Evolutionary conservation across 2,113 vertebrate genomes (phyloP), one percentile per base, ranked within the genome.

Genomic region (Brienomyrus brachyistius): DNA sequence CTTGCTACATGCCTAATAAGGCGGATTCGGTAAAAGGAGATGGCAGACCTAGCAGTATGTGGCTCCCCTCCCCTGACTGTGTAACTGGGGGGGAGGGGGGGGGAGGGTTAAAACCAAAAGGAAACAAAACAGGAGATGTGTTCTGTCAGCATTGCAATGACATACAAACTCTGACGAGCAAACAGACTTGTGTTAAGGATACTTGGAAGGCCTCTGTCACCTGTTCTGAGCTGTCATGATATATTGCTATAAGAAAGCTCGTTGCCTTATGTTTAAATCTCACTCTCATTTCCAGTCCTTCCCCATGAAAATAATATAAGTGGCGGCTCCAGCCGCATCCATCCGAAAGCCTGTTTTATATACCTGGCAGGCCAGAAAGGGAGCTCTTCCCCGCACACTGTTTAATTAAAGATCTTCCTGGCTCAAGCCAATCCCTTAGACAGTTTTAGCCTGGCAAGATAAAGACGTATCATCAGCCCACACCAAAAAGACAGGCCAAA

Each of bases 371-470:
- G 62, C 56, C 35, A 83, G 51, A 90, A 91, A 90, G 91, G 91
- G 90, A 92, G 89, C 90, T 92, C 90, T 91, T 91, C 93, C 91
- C 90, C 90, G 91, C 94, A 94, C 92, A 94, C 92, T 89, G 90
- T 92, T 93, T 94, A 92, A 94, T 94, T 92, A 94, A 94, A 92
- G 92, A 93, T 91, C 84, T 91, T 92, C 92, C 92, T 94, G 93
- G 93, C 93, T 92, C 91, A 90, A 74, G 87, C 91, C 92, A 91
- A 89, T 91, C 89, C 92, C 93, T 93, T 92, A 91, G 94, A 93
- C 92, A 92, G 91, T 94, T 92, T 94, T 91, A 93, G 48, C 92
- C 92, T 92, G 83, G 23, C 89, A 91, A 93, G 93, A 95, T 95
- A 88, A 92, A 90, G 92, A 91, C 88, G 77, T 93, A 93, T 90